These are phyloP conservation scores for Nomada ferruginata DNA, from an alignment of 2,888 invertebrate genomes.

Conservation along the genomic window DNA sequence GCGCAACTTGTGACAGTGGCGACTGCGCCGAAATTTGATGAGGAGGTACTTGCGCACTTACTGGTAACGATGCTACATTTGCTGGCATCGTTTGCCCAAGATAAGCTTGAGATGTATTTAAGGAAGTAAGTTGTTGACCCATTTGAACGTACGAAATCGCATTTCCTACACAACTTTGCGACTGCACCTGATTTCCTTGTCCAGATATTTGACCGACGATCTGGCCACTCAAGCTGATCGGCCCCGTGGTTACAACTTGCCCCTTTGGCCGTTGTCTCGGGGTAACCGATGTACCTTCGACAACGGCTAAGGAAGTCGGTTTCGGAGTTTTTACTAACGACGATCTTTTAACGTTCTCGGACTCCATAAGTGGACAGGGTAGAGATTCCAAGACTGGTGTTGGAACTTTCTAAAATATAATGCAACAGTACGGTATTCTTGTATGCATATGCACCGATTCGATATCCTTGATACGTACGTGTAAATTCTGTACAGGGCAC, in stretches of 20 bases:
- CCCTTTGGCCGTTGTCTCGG: conserved; percentile 93
- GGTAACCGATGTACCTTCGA: conserved; percentile 92
- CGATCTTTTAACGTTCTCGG: conserved; percentile 87
- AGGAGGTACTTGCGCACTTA: conserved; percentile 65
- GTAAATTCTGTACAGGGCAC: conserved; percentile 92
- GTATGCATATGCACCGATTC: too few species aligned
- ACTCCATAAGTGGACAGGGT: conserved; percentile 88
- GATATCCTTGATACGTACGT: conserved; percentile 85
- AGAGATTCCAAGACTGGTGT: conserved; percentile 88
- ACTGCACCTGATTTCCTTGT: conserved; percentile 74
- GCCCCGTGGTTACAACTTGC: conserved; percentile 80
- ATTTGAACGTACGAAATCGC: conserved; percentile 74
- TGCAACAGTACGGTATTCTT: too few species aligned
- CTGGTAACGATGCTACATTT: conserved; percentile 64
- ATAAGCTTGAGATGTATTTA: conserved; percentile 74
- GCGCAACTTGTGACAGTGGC: conserved; percentile 59
- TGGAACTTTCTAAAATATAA: conserved; percentile 87
- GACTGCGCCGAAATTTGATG: conserved; percentile 65
- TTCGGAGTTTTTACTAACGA: conserved; percentile 85
- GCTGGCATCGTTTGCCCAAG: conserved; percentile 61
- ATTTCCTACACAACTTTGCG: conserved; percentile 73
- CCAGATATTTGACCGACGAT: conserved; percentile 83
- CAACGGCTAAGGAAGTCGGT: conserved; percentile 84
- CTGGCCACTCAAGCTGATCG: conserved; percentile 81
- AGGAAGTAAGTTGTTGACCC: conserved; percentile 74